phyloP scores from a whole-genome alignment of 1,140 invertebrate species.

The Zaprionus africanus region DNA sequence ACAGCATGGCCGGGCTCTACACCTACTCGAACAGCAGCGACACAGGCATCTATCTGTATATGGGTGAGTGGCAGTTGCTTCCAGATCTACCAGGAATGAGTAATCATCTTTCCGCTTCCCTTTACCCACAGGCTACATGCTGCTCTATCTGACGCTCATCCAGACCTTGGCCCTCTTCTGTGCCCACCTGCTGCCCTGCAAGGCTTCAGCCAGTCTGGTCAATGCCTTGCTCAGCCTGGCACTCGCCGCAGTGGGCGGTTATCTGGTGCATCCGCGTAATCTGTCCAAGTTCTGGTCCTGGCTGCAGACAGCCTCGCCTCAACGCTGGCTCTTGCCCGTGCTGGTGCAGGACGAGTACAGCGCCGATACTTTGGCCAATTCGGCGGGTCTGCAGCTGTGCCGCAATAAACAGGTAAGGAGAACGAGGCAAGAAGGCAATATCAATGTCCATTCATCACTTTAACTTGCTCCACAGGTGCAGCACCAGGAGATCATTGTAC shows the following conservation, averaged over 20 bases:
- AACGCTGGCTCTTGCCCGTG: conserved; percentile 90
- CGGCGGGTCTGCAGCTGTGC: conserved; percentile 86
- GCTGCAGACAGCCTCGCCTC: conserved; percentile 89
- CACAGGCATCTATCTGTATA: conserved; percentile 90
- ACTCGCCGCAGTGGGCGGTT: conserved; percentile 89
- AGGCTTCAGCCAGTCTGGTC: conserved; percentile 86
- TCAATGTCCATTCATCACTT: too few species aligned
- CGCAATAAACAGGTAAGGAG: conserved; percentile 88
- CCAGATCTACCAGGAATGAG: too few species aligned
- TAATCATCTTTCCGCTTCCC: conserved; percentile 1
- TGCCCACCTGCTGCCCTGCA: conserved; percentile 85
- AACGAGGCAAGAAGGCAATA: neutral
- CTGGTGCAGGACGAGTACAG: conserved; percentile 89
- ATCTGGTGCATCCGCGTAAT: conserved; percentile 89
- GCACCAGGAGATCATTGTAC: conserved; percentile 92
- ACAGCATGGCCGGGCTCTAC: conserved; percentile 94
- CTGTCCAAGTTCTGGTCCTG: conserved; percentile 88
- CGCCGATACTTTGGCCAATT: conserved; percentile 87
- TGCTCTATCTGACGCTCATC: conserved; percentile 91
- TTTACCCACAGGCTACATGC: conserved; percentile 88
- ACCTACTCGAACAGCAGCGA: conserved; percentile 87
- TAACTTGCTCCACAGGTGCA: conserved; percentile 86
- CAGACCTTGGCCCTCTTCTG: conserved; percentile 88
- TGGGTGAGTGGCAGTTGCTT: conserved; percentile 86
- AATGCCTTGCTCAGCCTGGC: conserved; percentile 87